These are phyloP conservation scores for Callaeas wilsoni DNA, from an alignment of 2,113 vertebrate genomes.

Conservation along the genomic window DNA sequence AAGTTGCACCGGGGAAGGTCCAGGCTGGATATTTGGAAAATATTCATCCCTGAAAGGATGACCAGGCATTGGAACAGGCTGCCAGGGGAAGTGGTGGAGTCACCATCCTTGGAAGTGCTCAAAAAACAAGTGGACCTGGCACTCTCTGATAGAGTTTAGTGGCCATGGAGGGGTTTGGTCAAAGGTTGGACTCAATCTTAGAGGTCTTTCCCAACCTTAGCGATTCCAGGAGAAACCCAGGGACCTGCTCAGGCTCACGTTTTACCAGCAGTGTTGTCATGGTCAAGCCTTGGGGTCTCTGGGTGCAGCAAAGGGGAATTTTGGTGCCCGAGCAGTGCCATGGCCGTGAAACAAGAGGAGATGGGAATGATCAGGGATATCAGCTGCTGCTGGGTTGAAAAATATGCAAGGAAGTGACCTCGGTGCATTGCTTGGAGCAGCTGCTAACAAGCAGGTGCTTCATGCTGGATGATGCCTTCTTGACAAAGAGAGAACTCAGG, in stretches of 20 bases:
- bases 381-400: neutral
- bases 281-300: neutral
- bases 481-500: slow-evolving; percentile 10
- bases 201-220: neutral
- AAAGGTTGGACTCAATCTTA: neutral
- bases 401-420: rapidly evolving
- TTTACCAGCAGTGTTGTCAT: neutral
- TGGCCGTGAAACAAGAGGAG: neutral
- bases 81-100: neutral
- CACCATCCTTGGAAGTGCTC: neutral
- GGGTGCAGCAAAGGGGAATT: neutral
- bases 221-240: rapidly evolving
- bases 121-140: neutral
- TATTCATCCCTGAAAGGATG: neutral
- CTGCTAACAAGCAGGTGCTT: neutral
- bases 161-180: neutral
- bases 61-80: neutral
- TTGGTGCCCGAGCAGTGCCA: neutral
- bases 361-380: neutral
- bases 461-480: neutral
- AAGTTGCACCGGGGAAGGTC: neutral
- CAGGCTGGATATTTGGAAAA: neutral
- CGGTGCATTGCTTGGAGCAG: neutral
- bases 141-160: neutral
- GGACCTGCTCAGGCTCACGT: neutral